Evolutionary conservation across 2,888 invertebrate species (phyloP).

Genomic region (Xanthorhoe designata): DNA sequence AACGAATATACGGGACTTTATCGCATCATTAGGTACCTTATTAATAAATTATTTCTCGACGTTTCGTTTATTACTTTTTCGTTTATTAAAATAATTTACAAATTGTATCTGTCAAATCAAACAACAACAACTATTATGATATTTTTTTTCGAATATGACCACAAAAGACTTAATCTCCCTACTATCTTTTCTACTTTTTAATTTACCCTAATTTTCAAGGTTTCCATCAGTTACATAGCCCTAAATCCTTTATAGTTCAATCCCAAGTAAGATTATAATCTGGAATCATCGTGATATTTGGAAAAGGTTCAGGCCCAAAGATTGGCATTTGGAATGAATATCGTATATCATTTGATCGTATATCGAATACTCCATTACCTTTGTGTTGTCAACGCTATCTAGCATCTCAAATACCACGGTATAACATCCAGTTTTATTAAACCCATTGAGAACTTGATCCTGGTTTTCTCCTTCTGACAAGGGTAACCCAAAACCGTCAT

Average conservation of each 20-base stretch:
- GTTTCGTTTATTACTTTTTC: too few relatives aligned
- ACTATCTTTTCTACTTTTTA: too few relatives aligned
- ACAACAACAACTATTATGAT: too few relatives aligned
- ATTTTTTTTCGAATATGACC: too few relatives aligned
- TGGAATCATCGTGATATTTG: neutral
- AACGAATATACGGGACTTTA: too few relatives aligned
- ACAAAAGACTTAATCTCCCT: too few relatives aligned
- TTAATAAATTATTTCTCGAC: too few relatives aligned
- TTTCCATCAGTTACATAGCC: too few relatives aligned
- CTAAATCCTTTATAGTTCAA: neutral
- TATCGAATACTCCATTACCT: slow-evolving; percentile 10
- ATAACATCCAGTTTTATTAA: slow-evolving; percentile 24
- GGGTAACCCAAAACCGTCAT: slow-evolving; percentile 25
- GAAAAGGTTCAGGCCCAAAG: slow-evolving; percentile 13
- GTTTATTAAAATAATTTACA: too few relatives aligned
- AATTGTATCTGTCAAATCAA: too few relatives aligned
- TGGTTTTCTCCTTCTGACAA: slow-evolving; percentile 32
- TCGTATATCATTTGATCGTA: neutral
- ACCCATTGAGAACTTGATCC: slow-evolving; percentile 30
- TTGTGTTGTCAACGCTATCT: slow-evolving; percentile 14
- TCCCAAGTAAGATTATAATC: neutral
- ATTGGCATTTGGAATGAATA: slow-evolving; percentile 14
- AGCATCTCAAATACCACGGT: slow-evolving; percentile 25
- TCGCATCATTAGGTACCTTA: too few relatives aligned
- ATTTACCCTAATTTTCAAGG: too few relatives aligned